A percentile compares a stretch with the other conserved stretches of the same genome.
These are phyloP conservation scores for Ammospiza maritima DNA, from an alignment of 2,797 vertebrate genomes.

Conservation along the genomic window DNA sequence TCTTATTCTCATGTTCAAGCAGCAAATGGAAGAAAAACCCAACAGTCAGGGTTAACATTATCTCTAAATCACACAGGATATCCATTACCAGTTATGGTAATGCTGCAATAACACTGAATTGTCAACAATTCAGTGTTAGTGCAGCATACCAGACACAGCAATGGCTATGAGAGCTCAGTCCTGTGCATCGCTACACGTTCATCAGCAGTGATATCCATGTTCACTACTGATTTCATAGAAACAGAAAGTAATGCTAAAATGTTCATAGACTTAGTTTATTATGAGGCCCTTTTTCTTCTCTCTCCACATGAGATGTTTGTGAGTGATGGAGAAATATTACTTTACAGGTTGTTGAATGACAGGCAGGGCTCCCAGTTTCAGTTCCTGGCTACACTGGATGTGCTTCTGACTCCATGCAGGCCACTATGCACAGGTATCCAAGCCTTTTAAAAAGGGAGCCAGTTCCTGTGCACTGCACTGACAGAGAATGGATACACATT, in stretches of 20 bases:
- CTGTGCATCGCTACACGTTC: background rate
- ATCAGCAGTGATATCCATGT: background rate
- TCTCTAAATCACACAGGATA: slow-evolving; percentile 29
- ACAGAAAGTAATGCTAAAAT: background rate
- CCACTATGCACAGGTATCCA: background rate
- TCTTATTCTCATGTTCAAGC: slow-evolving; percentile 47
- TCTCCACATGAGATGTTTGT: background rate
- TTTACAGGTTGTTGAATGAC: background rate
- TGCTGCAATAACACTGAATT: background rate
- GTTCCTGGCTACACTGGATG: background rate
- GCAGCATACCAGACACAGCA: background rate
- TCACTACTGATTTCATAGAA: background rate
- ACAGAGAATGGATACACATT: background rate
- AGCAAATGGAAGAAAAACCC: slow-evolving; percentile 37
- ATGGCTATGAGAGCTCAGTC: background rate
- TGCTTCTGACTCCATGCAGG: background rate
- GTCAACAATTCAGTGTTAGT: background rate
- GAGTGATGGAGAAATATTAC: background rate
- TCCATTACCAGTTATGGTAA: background rate
- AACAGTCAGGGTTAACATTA: slow-evolving; percentile 20
- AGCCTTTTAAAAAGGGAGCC: background rate
- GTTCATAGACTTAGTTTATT: background rate
- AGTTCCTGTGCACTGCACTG: background rate
- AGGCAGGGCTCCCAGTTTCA: background rate
- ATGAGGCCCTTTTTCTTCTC: background rate